Evolutionary conservation across 2,888 invertebrate genomes (phyloP).

Genomic region (Cantharis rustica): DNA sequence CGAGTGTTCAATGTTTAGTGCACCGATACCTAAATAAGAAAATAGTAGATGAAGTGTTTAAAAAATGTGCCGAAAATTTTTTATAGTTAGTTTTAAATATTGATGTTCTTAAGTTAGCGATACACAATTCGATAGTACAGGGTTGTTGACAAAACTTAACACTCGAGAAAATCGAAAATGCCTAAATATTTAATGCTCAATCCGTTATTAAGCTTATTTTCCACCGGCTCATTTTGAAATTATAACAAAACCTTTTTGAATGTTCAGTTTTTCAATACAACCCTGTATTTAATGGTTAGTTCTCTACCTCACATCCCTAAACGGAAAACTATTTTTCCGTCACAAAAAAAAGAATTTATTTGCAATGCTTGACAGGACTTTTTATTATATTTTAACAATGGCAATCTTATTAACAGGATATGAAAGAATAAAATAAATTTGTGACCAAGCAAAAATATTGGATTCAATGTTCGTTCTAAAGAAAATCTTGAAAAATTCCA

Average conservation of each 20-base stretch:
- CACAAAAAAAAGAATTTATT: neutral
- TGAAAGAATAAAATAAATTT: neutral
- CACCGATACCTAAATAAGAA: neutral
- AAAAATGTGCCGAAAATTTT: neutral
- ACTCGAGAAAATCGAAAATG: neutral
- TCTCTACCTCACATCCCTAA: neutral
- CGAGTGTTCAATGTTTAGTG: constrained; percentile 17
- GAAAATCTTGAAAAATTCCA: neutral
- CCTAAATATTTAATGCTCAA: neutral
- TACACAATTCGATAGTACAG: neutral
- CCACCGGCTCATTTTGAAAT: neutral
- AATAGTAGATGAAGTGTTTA: neutral
- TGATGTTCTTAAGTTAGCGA: neutral
- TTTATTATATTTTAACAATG: neutral
- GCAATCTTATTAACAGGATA: neutral
- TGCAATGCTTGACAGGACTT: neutral
- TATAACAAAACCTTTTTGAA: neutral
- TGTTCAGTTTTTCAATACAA: neutral
- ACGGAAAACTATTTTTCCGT: neutral
- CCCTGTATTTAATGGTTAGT: neutral
- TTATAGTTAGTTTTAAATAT: neutral
- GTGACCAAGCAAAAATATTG: neutral
- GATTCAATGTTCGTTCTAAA: neutral
- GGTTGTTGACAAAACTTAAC: neutral
- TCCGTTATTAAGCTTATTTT: neutral